A percentile compares a stretch with the other conserved stretches of the same genome.
These are phyloP conservation scores for Heliconius eleuchia DNA, from an alignment of 1,140 invertebrate genomes.

Conservation along the genomic window DNA sequence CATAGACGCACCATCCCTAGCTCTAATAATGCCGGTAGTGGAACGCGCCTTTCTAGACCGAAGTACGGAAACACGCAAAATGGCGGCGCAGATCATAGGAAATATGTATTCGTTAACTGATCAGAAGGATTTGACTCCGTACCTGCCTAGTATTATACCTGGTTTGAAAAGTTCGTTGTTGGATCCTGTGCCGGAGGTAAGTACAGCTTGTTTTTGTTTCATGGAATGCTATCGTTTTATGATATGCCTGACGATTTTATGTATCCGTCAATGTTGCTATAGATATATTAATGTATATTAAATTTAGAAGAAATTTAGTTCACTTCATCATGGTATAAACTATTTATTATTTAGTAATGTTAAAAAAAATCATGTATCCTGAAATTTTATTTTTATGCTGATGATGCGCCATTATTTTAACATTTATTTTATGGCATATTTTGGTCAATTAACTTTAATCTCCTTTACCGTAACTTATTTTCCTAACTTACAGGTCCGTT, in stretches of 20 bases:
- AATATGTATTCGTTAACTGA: conserved; percentile 99
- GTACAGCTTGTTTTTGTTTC: neutral
- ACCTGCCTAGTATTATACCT: conserved; percentile 97
- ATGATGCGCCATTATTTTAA: too few species aligned
- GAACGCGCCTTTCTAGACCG: conserved; percentile 98
- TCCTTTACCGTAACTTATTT: too few species aligned
- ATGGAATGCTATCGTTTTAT: too few species aligned
- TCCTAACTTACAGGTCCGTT: conserved; percentile 83
- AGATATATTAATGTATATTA: too few species aligned
- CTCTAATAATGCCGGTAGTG: conserved; percentile 99
- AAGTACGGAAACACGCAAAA: conserved; percentile 98
- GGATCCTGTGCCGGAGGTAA: conserved; percentile 98
- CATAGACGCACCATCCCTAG: conserved; percentile 98
- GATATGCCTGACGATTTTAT: too few species aligned
- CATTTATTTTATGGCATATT: too few species aligned
- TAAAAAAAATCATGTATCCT: too few species aligned
- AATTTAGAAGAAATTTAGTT: too few species aligned
- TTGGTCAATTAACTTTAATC: neutral
- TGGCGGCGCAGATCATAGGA: conserved; percentile 99
- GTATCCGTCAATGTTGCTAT: too few species aligned
- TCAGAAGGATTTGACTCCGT: conserved; percentile 98
- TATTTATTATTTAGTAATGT: too few species aligned
- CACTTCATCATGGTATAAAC: too few species aligned
- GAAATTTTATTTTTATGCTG: too few species aligned
- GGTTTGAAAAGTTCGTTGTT: conserved; percentile 97